Conservation (phyloP, 2,888 invertebrate genomes). For the Metacarcinus magister region DNA sequence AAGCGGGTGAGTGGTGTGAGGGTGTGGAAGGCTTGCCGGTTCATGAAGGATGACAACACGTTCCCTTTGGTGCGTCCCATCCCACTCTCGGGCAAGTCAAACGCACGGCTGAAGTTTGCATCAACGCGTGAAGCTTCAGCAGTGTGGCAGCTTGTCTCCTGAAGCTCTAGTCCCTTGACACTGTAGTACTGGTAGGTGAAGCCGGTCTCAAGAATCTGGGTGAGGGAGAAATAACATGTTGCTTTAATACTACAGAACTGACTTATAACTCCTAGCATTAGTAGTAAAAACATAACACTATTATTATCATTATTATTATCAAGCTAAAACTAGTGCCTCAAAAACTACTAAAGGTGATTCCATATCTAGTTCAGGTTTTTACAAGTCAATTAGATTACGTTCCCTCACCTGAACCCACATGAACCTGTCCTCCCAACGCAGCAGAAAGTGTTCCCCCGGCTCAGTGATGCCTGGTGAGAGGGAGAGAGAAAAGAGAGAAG, state of each 20-base stretch:
- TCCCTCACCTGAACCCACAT: constrained; percentile 85
- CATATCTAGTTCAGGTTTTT: too few relatives aligned
- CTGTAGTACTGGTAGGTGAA: constrained; percentile 85
- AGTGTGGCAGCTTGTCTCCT: constrained; percentile 86
- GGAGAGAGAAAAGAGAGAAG: not conserved
- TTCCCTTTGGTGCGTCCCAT: constrained; percentile 80
- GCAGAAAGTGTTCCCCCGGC: constrained; percentile 85
- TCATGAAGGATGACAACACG: constrained; percentile 69
- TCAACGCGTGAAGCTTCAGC: constrained; percentile 86
- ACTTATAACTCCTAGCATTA: too few relatives aligned
- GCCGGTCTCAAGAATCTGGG: constrained; percentile 83
- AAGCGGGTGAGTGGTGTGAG: constrained; percentile 84
- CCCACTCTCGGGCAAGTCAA: constrained; percentile 84
- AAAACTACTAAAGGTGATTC: too few relatives aligned
- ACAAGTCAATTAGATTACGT: not conserved
- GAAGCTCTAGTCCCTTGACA: constrained; percentile 85
- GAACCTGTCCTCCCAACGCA: constrained; percentile 86
- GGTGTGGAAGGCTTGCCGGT: constrained; percentile 82
- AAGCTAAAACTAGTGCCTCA: too few relatives aligned
- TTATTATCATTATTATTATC: too few relatives aligned
- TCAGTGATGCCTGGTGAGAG: constrained; percentile 84
- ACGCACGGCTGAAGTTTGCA: constrained; percentile 85
- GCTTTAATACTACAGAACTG: not conserved
- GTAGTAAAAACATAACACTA: too few relatives aligned
- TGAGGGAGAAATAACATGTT: not conserved